Conservation (phyloP, 2,113 vertebrate species). For the Rhynchomys soricoides region DNA sequence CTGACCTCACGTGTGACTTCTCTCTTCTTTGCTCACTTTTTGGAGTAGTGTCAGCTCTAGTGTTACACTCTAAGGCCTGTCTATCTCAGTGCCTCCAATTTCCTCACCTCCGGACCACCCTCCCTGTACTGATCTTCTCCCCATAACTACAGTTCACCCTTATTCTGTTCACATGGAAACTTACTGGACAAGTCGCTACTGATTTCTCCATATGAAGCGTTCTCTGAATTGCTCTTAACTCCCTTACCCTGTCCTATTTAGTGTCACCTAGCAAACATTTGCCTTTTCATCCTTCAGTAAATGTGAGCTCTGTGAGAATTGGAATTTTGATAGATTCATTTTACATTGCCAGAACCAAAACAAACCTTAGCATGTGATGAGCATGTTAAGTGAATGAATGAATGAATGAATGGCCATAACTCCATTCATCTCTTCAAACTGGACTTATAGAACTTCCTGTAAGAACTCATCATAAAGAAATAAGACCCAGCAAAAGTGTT, state of each 20-base stretch:
- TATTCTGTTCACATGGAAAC: background rate
- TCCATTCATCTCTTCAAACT: background rate
- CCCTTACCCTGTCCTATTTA: background rate
- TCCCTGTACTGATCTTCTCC: rapidly evolving
- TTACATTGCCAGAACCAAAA: background rate
- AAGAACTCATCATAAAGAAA: background rate
- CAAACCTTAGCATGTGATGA: background rate
- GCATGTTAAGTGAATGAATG: background rate
- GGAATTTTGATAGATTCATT: background rate
- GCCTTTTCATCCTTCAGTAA: background rate
- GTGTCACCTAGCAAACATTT: background rate
- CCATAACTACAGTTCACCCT: background rate
- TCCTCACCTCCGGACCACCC: background rate
- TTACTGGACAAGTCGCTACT: background rate
- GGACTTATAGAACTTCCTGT: background rate
- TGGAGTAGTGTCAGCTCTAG: background rate
- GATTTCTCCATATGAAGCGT: background rate
- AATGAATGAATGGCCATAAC: background rate
- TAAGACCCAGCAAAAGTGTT: background rate
- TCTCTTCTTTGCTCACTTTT: background rate
- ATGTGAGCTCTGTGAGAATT: background rate
- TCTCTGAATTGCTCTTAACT: background rate
- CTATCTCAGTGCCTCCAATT: background rate
- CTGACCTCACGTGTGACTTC: background rate
- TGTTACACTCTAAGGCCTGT: too few relatives aligned